These are phyloP conservation scores for Fabriciana adippe DNA, from an alignment of 2,888 invertebrate species.

Conservation along the genomic window DNA sequence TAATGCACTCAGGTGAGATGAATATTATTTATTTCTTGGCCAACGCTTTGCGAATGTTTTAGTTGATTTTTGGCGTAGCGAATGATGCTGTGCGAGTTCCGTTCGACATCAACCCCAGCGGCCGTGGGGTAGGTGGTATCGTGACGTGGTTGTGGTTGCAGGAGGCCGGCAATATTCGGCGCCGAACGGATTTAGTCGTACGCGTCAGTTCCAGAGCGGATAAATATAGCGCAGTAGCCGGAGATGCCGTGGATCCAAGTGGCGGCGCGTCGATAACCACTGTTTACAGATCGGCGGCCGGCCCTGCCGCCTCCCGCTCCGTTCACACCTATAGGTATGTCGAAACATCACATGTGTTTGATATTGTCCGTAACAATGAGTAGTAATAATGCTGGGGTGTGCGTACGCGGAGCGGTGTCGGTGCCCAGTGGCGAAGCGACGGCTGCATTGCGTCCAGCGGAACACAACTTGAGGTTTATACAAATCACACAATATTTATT, in stretches of 20 bases:
- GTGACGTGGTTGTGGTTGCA: constrained; percentile 80
- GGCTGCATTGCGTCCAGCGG: constrained; percentile 28
- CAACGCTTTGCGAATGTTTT: constrained; percentile 60
- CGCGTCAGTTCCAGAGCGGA: constrained; percentile 77
- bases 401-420: constrained; percentile 37
- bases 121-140: constrained; percentile 58
- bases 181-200: constrained; percentile 77
- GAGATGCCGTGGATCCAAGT: constrained; percentile 75
- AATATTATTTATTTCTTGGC: constrained; percentile 40
- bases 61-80: constrained; percentile 55
- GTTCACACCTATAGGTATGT: constrained; percentile 74
- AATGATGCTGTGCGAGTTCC: constrained; percentile 56
- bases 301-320: constrained; percentile 76
- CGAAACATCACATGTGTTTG: constrained; percentile 60
- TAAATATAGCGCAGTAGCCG: constrained; percentile 78
- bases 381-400: constrained; percentile 48
- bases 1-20: constrained; percentile 65
- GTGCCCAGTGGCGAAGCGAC: constrained; percentile 13
- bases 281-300: constrained; percentile 80
- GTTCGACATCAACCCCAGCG: constrained; percentile 55
- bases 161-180: constrained; percentile 75
- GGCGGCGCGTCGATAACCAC: constrained; percentile 78
- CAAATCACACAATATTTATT: not conserved
- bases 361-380: constrained; percentile 60
- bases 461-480: constrained; percentile 1